A percentile compares a stretch with the other conserved stretches of the same genome.
Conservation (phyloP, 1,140 invertebrate species). For the Drosophila nigromelanica region DNA sequence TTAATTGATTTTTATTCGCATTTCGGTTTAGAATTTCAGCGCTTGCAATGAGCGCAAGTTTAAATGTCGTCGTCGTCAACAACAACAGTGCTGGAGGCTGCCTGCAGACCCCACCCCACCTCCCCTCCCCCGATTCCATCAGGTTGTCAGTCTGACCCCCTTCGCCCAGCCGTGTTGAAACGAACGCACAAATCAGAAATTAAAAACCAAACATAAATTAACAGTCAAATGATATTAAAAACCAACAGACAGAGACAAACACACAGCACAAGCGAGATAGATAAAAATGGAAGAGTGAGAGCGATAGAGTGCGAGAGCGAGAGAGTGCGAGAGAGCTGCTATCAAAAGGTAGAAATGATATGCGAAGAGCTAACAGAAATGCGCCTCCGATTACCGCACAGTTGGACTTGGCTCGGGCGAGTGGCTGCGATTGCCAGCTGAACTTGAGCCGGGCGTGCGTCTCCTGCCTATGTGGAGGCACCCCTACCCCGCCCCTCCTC, state of each 20-base stretch:
- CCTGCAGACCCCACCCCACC: constrained; percentile 3
- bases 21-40: constrained; percentile 77
- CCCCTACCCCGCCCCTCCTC: neutral
- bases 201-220: constrained; percentile 83
- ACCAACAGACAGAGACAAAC: constrained; percentile 45
- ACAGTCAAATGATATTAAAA: constrained; percentile 82
- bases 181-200: constrained; percentile 83
- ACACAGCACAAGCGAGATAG: constrained; percentile 2
- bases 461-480: constrained; percentile 1
- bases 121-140: neutral
- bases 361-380: constrained; percentile 44
- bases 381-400: constrained; percentile 62
- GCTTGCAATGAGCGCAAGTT: constrained; percentile 65
- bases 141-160: constrained; percentile 20
- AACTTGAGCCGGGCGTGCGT: constrained; percentile 72
- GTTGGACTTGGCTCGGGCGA: constrained; percentile 41
- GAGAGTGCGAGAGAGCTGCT: constrained; percentile 20
- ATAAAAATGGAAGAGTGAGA: constrained; percentile 12
- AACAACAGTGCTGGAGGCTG: constrained; percentile 33
- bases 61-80: constrained; percentile 54
- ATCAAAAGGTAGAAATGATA: constrained; percentile 41
- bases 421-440: constrained; percentile 50
- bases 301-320: constrained; percentile 13
- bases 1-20: constrained; percentile 83
- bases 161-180: constrained; percentile 49